Percentiles rank a stretch among this genome's conserved stretches.
Conservation (phyloP, 2,797 vertebrate species). For the Orientallactaga sibirica region DNA sequence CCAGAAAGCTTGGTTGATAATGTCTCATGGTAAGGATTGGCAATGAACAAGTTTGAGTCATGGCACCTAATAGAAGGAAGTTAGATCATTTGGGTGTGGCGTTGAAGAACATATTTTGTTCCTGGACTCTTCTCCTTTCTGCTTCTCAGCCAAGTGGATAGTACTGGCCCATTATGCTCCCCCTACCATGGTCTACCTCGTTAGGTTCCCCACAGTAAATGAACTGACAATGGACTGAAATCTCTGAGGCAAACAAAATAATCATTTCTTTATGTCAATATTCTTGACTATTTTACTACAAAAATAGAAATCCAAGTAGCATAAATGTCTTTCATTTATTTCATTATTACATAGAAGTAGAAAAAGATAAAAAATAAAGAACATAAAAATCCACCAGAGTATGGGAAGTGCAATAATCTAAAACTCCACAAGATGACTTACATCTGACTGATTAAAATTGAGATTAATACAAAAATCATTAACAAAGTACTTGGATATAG, state of each 20-base stretch:
- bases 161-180: not conserved
- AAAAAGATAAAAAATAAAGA: not conserved
- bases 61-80: not conserved
- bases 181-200: not conserved
- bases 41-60: too few relatives aligned
- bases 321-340: not conserved
- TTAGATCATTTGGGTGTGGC: not conserved
- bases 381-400: not conserved
- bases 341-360: not conserved
- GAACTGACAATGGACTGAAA: not conserved
- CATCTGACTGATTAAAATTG: not conserved
- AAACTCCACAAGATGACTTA: not conserved
- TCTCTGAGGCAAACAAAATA: not conserved
- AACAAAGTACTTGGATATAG: not conserved
- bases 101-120: not conserved
- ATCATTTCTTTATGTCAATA: not conserved
- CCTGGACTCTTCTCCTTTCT: not conserved
- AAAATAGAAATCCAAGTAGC: too few relatives aligned
- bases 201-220: not conserved
- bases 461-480: not conserved
- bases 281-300: too few relatives aligned
- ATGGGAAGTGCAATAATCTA: not conserved
- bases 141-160: not conserved
- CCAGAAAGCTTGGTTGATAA: too few relatives aligned
- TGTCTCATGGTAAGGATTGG: too few relatives aligned